Evolutionary conservation across 2,888 invertebrate species (phyloP).

Genomic region (Hyposoter didymator): DNA sequence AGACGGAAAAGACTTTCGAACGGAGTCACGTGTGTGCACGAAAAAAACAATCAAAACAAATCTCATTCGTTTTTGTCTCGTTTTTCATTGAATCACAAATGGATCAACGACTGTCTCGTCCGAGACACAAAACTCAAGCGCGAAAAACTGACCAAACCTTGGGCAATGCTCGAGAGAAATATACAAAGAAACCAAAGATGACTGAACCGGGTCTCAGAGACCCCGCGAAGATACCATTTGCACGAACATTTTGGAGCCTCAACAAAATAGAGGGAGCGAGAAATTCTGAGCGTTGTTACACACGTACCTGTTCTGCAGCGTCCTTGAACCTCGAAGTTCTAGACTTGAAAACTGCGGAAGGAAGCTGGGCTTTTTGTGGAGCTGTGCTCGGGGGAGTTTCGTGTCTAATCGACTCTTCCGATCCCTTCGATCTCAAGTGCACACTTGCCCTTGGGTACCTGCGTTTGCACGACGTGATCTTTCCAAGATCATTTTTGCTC

Average conservation of each 20-base stretch:
- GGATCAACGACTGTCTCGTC: neutral
- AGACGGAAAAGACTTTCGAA: slow-evolving; percentile 22
- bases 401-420: slow-evolving; percentile 62
- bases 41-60: neutral
- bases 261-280: neutral
- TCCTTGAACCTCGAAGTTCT: slow-evolving; percentile 65
- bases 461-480: slow-evolving; percentile 55
- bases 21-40: neutral
- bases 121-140: neutral
- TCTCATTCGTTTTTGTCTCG: neutral
- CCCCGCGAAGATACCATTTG: neutral
- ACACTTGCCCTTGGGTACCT: slow-evolving; percentile 54
- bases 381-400: slow-evolving; percentile 50
- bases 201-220: neutral
- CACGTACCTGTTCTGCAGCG: slow-evolving; percentile 24
- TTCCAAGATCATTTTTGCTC: slow-evolving; percentile 60
- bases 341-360: slow-evolving; percentile 74
- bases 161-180: no score
- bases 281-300: neutral
- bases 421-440: slow-evolving; percentile 48
- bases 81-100: neutral
- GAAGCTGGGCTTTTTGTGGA: slow-evolving; percentile 37
- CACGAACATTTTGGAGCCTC: neutral
- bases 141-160: neutral
- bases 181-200: no score